Percentiles rank a stretch among this genome's conserved stretches.
phyloP scores from a whole-genome alignment of 2,797 vertebrate species.

The Microctenopoma stevenorrisi region DNA sequence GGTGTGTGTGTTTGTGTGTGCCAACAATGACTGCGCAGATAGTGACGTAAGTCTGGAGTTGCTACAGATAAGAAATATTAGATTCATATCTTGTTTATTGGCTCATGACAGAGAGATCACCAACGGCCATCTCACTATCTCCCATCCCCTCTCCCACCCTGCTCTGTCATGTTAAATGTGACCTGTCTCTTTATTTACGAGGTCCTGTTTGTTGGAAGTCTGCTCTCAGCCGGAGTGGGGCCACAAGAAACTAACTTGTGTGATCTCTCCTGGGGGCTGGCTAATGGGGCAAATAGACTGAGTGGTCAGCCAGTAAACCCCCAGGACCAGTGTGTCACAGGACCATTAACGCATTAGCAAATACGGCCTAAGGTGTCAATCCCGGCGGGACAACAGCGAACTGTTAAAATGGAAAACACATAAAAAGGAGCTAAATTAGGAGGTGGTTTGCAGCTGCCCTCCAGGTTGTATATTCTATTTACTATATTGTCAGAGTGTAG shows the following conservation, averaged over 20 bases:
- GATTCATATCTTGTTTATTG: conserved; percentile 27
- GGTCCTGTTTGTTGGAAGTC: conserved; percentile 57
- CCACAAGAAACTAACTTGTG: conserved; percentile 48
- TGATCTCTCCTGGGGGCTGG: conserved; percentile 75
- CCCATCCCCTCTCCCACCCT: not conserved
- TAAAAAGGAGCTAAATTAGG: not conserved
- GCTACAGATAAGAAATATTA: conserved; percentile 14
- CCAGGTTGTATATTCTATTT: conserved; percentile 25
- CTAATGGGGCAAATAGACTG: conserved; percentile 57
- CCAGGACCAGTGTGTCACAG: conserved; percentile 36
- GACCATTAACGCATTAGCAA: conserved; percentile 53
- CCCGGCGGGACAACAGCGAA: conserved; percentile 27
- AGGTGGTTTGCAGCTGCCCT: conserved; percentile 5
- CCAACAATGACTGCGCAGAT: conserved; percentile 32
- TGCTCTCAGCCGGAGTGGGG: conserved; percentile 55
- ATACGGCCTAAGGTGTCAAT: conserved; percentile 52
- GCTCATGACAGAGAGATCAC: too few relatives aligned
- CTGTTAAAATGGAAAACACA: conserved; percentile 19
- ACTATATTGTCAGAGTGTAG: conserved; percentile 31
- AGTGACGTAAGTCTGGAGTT: conserved; percentile 7
- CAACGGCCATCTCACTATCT: too few relatives aligned
- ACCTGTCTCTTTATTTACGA: conserved; percentile 52
- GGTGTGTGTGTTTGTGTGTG: conserved; percentile 25
- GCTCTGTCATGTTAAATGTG: conserved; percentile 8
- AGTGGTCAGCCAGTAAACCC: conserved; percentile 39